Conservation (phyloP, 2,888 invertebrate genomes). For the Cepaea hortensis region DNA sequence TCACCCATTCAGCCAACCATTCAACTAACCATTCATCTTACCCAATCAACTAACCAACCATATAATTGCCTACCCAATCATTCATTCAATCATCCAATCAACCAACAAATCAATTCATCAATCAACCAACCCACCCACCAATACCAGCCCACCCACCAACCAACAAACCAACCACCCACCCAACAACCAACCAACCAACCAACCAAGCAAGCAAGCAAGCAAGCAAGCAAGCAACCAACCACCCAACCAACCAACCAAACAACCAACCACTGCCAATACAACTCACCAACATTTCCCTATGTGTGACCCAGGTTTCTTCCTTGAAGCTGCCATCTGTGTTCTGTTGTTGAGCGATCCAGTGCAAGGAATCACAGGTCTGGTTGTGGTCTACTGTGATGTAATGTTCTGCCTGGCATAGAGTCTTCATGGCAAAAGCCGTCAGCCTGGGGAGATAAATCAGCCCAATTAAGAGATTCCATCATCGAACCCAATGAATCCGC, state of each 20-base stretch:
- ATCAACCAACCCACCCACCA: neutral
- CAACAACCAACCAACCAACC: too few relatives aligned
- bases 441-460: conserved; percentile 52
- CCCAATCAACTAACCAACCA: neutral
- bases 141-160: neutral
- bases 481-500: neutral
- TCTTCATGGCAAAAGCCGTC: conserved; percentile 64
- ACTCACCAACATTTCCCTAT: conserved; percentile 63
- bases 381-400: conserved; percentile 58
- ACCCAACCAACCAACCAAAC: too few relatives aligned
- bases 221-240: too few relatives aligned
- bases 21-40: too few relatives aligned
- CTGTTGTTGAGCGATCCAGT: conserved; percentile 58
- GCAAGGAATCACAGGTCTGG: conserved; percentile 57
- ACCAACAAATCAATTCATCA: too few relatives aligned
- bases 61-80: too few relatives aligned
- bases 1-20: too few relatives aligned
- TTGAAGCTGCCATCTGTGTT: conserved; percentile 57
- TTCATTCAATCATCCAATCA: neutral
- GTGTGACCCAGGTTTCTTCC: conserved; percentile 57
- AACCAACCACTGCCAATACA: too few relatives aligned
- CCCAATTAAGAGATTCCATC: neutral
- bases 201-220: too few relatives aligned
- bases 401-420: conserved; percentile 59
- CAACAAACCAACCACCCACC: too few relatives aligned